Conservation (phyloP, 2,888 invertebrate species). For the Pyrocoelia pectoralis region DNA sequence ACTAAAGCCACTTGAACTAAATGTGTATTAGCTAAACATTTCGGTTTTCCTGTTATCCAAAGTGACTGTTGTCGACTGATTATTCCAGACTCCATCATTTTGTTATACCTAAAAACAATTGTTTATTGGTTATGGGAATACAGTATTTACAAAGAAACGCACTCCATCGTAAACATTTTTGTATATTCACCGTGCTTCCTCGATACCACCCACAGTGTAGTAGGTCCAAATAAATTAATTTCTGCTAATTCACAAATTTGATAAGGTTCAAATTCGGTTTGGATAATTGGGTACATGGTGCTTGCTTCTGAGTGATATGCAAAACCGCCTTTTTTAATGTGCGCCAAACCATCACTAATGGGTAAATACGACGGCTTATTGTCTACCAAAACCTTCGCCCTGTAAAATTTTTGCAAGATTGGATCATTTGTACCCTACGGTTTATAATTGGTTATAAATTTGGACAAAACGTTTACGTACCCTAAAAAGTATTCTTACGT, state of each 20-base stretch:
- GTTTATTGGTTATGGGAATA: neutral
- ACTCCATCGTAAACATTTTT: slow-evolving; percentile 54
- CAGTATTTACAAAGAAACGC: neutral
- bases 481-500: slow-evolving; percentile 56
- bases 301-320: slow-evolving; percentile 55
- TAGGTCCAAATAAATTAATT: slow-evolving; percentile 48
- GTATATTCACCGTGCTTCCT: slow-evolving; percentile 59
- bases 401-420: slow-evolving; percentile 25
- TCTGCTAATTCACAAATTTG: slow-evolving; percentile 54
- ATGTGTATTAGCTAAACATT: slow-evolving; percentile 45
- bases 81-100: slow-evolving; percentile 43
- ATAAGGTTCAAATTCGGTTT: slow-evolving; percentile 48
- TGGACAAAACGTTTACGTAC: slow-evolving; percentile 28
- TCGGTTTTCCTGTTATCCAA: slow-evolving; percentile 48
- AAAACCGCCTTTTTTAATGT: slow-evolving; percentile 60
- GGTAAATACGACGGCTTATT: slow-evolving; percentile 33
- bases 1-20: slow-evolving; percentile 44
- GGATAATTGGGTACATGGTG: slow-evolving; percentile 54
- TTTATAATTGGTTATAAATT: neutral
- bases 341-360: slow-evolving; percentile 55
- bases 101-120: slow-evolving; percentile 45
- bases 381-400: slow-evolving; percentile 22
- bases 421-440: slow-evolving; percentile 31
- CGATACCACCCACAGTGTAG: slow-evolving; percentile 54
- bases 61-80: slow-evolving; percentile 42